Evolutionary conservation across 2,888 invertebrate genomes (phyloP).

Genomic region (Hirtodrosophila trivittata): DNA sequence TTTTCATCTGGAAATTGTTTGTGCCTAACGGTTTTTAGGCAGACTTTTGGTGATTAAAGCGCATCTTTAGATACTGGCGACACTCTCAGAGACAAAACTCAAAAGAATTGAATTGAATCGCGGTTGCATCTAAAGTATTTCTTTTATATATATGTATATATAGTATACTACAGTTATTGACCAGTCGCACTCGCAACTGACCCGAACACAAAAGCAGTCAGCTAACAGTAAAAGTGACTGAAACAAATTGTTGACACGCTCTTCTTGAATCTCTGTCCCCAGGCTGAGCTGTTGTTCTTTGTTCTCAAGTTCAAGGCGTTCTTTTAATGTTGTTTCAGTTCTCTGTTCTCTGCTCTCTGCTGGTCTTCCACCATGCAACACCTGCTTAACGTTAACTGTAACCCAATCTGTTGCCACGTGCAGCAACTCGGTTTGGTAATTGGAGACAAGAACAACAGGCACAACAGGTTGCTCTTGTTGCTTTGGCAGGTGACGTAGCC

Average conservation of each 20-base stretch:
- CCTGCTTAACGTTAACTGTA: conserved; percentile 40
- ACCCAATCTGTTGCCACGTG: conserved; percentile 60
- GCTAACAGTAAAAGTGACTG: conserved; percentile 42
- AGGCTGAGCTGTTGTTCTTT: conserved; percentile 16
- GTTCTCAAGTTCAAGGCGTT: conserved; percentile 56
- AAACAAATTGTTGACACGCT: conserved; percentile 1
- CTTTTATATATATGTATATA: too few species aligned
- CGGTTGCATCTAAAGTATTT: not conserved
- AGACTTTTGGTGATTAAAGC: conserved; percentile 7
- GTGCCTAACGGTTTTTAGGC: conserved; percentile 27
- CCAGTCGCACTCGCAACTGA: conserved; percentile 22
- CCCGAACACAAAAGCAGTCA: conserved; percentile 1
- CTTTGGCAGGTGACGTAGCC: conserved; percentile 38
- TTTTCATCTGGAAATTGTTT: not conserved
- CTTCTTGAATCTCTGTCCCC: not conserved
- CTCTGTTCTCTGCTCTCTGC: not conserved
- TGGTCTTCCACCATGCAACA: not conserved
- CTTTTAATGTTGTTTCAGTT: conserved; percentile 5
- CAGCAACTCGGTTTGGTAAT: conserved; percentile 51
- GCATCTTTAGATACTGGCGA: not conserved
- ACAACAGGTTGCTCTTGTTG: conserved; percentile 47
- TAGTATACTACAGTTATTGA: conserved; percentile 25
- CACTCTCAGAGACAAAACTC: not conserved
- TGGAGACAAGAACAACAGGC: conserved; percentile 49
- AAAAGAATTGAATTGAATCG: conserved; percentile 2